Conservation (phyloP, 2,797 vertebrate genomes). For the Nasua narica region DNA sequence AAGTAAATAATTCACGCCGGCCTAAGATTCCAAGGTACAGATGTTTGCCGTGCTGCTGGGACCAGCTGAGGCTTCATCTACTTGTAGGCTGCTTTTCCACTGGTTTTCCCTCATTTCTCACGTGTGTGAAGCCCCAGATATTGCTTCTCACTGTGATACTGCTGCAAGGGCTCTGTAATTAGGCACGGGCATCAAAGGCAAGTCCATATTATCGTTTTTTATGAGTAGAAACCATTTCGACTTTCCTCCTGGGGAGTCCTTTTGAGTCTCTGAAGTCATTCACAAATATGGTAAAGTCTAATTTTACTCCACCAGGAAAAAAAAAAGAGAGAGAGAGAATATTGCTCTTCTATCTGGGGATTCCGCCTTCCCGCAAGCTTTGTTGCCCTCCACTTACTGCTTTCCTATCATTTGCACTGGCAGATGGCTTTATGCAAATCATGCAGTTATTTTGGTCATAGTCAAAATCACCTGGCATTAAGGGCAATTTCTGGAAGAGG, state of each 20-base stretch:
- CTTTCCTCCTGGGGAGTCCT: not conserved
- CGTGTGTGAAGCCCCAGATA: not conserved
- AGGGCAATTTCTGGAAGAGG: conserved; percentile 26
- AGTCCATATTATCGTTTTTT: not conserved
- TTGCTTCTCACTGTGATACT: not conserved
- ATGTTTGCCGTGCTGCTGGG: not conserved
- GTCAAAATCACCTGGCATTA: conserved; percentile 39
- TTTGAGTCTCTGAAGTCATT: conserved; percentile 30
- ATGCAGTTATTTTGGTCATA: conserved; percentile 16
- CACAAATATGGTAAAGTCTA: not conserved
- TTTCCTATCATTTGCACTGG: not conserved
- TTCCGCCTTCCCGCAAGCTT: not conserved
- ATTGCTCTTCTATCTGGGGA: not conserved
- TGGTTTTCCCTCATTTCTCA: not conserved
- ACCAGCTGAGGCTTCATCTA: not conserved
- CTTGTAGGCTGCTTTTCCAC: not conserved
- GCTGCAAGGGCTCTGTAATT: not conserved
- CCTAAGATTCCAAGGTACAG: not conserved
- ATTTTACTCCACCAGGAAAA: conserved; percentile 37
- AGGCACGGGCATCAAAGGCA: not conserved
- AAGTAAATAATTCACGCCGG: not conserved
- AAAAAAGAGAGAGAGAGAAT: not conserved
- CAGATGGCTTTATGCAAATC: conserved; percentile 26
- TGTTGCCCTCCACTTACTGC: not conserved
- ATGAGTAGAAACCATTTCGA: not conserved